phyloP scores from a whole-genome alignment of 2,113 vertebrate species.

The cat (Felis catus) region DNA sequence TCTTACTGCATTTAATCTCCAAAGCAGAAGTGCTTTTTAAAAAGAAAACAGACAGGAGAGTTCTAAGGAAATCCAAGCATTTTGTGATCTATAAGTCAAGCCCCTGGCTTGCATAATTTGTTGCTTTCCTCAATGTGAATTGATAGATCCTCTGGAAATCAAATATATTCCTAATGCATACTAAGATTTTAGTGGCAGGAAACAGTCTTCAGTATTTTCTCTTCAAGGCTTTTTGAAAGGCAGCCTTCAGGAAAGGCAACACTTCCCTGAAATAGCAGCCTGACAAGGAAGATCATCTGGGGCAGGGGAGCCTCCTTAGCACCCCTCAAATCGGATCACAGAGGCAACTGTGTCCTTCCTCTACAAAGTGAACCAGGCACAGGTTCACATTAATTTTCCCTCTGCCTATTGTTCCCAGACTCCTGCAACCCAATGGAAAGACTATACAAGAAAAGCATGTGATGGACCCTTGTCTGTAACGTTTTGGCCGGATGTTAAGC shows the following conservation, averaged over 20 bases:
- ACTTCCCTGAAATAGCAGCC: not conserved
- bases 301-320: not conserved
- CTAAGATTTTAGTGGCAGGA: not conserved
- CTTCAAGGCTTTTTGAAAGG: not conserved
- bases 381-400: conserved; percentile 29
- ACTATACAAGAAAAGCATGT: conserved; percentile 49
- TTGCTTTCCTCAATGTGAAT: not conserved
- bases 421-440: conserved; percentile 41
- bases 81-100: not conserved
- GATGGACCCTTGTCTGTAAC: conserved; percentile 44
- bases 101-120: not conserved
- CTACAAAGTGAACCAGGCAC: not conserved
- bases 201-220: conserved; percentile 23
- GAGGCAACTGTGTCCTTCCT: not conserved
- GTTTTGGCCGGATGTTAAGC: conserved; percentile 54
- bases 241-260: not conserved
- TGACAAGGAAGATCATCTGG: not conserved
- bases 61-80: conserved; percentile 4
- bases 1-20: not conserved
- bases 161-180: conserved; percentile 7
- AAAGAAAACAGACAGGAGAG: not conserved
- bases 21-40: not conserved
- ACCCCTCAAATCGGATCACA: not conserved
- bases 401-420: conserved; percentile 37
- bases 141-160: not conserved